These are phyloP conservation scores for Microtus californicus DNA, from an alignment of 2,797 vertebrate genomes.

Conservation along the genomic window DNA sequence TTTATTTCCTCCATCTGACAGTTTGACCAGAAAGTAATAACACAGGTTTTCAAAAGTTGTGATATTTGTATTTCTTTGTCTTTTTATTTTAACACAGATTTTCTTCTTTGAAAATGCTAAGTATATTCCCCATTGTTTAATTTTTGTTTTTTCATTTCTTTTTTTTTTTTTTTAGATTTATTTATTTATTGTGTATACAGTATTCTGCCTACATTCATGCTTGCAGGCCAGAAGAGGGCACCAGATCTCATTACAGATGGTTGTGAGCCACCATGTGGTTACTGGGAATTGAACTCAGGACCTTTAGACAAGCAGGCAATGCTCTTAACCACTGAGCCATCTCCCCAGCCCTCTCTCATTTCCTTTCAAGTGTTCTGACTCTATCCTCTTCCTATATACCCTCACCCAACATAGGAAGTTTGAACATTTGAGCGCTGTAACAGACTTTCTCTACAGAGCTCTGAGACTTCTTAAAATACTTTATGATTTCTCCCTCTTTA, in stretches of 20 bases:
- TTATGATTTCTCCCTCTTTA: not conserved
- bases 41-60: conserved; percentile 59
- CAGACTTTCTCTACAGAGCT: conserved; percentile 2
- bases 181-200: too few species aligned
- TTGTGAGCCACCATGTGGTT: too few species aligned
- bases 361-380: conserved; percentile 25
- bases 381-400: not conserved
- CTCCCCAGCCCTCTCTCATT: not conserved
- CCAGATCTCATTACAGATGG: too few species aligned
- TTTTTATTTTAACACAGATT: conserved; percentile 63
- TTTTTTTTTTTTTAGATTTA: not conserved
- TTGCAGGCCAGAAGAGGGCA: too few species aligned
- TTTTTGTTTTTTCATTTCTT: conserved; percentile 60
- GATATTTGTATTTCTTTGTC: conserved; percentile 60
- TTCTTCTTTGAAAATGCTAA: conserved; percentile 19
- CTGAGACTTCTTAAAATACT: not conserved
- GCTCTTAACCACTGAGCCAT: too few species aligned
- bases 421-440: not conserved
- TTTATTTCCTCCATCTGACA: conserved; percentile 61
- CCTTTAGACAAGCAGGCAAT: too few species aligned
- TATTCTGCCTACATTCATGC: too few species aligned
- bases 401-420: not conserved
- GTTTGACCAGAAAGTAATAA: conserved; percentile 59
- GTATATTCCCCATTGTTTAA: not conserved
- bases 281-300: too few species aligned